These are phyloP conservation scores for Limnephilus marmoratus DNA, from an alignment of 2,888 invertebrate species.

Conservation along the genomic window DNA sequence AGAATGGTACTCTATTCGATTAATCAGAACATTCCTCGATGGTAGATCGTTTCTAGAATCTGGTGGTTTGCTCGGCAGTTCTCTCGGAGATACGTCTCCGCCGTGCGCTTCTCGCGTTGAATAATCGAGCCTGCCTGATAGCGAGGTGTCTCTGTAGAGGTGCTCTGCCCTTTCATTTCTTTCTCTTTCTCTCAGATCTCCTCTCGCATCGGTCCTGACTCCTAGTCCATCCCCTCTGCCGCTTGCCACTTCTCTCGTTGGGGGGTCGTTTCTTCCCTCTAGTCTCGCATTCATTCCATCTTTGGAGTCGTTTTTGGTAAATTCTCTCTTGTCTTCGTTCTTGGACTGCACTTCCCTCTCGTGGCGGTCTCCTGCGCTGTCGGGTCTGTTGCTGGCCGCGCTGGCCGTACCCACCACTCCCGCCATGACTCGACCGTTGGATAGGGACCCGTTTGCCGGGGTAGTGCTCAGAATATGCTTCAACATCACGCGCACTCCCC, in stretches of 20 bases:
- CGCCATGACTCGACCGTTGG: constrained; percentile 74
- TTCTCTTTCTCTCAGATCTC: constrained; percentile 56
- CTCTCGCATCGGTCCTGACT: constrained; percentile 66
- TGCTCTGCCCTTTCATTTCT: constrained; percentile 53
- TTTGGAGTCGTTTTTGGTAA: constrained; percentile 62
- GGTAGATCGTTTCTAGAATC: constrained; percentile 53
- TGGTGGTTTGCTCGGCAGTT: constrained; percentile 48
- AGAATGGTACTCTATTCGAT: constrained; percentile 61
- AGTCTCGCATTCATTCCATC: constrained; percentile 65
- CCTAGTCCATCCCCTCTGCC: constrained; percentile 64
- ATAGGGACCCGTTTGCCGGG: constrained; percentile 61
- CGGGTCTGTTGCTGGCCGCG: constrained; percentile 73
- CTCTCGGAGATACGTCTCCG: constrained; percentile 51
- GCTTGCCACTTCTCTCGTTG: constrained; percentile 62
- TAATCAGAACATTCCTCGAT: constrained; percentile 57
- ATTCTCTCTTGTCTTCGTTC: constrained; percentile 64
- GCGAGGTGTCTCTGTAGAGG: constrained; percentile 57
- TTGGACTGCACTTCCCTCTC: constrained; percentile 70
- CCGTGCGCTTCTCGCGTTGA: constrained; percentile 54
- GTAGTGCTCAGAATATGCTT: constrained; percentile 81
- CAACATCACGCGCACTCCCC: constrained; percentile 78
- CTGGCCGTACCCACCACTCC: constrained; percentile 71
- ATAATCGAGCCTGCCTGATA: constrained; percentile 58
- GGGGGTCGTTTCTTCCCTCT: constrained; percentile 54
- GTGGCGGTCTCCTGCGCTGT: constrained; percentile 69